Evolutionary conservation across 2,888 invertebrate species (phyloP), one percentile per base, ranked within the genome.

Genomic region (Falcaria lacertinaria): DNA sequence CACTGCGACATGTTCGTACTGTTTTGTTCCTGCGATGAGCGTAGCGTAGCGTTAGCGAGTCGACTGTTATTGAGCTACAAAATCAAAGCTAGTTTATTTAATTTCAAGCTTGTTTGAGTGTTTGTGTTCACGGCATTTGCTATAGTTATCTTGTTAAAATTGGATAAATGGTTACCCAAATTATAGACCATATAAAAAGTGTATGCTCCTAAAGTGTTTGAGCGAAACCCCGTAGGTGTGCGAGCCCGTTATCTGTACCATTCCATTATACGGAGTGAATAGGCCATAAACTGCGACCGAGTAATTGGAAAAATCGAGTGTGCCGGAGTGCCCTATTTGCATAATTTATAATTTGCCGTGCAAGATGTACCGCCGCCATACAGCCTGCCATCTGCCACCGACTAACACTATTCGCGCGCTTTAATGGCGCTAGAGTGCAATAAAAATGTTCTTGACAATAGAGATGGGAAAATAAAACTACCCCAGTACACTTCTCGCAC

Each of bases 331-430:
- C 13, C 42, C 42, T 51, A 50, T 61, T 61, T 55, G 44, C 52
- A 58, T 59, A 59, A 51, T 61, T 61, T 37, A 48, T 44, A 55
- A 50, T 51, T 45, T 25, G 37, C 38, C 43, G 28, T 44, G 34
- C 28, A 32, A 8, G 45, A 39, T 33, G 39, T 46, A 50, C 50
- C 50, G 47, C 44, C 39, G 47, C 39, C 41, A 50, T 54, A 50
- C 43, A 50, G 43, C 54, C 49, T 41, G 39, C 33, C 45, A 33
- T 6, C 37, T 14, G 37, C 13, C 8, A 11, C 11, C 28, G 28
- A 28, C 11, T 7, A 11, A 11, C 7, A 28, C 28, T 28, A 28
- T 28, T 28, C 28, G 28, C 11, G 28, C 1, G 8, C 28, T 11
- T 28, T 28, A 28, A 28, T 28, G 28, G 28, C 28, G 2, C 28